phyloP scores from a whole-genome alignment of 2,797 vertebrate genomes.

The Pterois miles region DNA sequence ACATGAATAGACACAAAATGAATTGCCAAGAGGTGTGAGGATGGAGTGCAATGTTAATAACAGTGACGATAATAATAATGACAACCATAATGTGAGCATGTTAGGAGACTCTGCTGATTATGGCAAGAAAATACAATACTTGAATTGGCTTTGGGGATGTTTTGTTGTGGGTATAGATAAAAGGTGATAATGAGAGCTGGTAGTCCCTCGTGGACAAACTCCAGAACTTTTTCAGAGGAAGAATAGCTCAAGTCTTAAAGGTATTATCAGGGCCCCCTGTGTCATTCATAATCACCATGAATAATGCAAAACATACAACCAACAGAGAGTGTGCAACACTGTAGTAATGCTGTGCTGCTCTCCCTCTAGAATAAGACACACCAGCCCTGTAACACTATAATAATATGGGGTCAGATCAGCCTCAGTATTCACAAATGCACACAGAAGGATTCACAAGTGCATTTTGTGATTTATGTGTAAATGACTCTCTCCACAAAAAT shows the following conservation, averaged over 20 bases:
- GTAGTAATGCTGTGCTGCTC: neutral
- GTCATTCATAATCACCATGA: slow-evolving; percentile 33
- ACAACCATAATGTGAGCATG: neutral
- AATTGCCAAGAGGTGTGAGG: neutral
- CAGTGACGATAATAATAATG: neutral
- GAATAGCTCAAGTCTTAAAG: slow-evolving; percentile 5
- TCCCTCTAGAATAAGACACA: neutral
- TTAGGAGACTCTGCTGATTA: slow-evolving; percentile 11
- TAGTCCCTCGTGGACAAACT: slow-evolving; percentile 21
- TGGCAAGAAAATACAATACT: neutral
- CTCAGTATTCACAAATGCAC: too few relatives aligned
- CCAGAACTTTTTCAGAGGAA: slow-evolving; percentile 6
- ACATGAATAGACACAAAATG: neutral
- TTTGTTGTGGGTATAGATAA: neutral
- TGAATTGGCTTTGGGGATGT: neutral
- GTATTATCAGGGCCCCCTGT: slow-evolving; percentile 33
- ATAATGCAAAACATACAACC: slow-evolving; percentile 39
- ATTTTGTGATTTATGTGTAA: too few relatives aligned
- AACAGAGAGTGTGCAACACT: too few relatives aligned
- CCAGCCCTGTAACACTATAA: neutral
- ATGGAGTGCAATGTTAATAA: slow-evolving; percentile 4
- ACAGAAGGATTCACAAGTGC: too few relatives aligned
- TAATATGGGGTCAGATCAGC: too few relatives aligned
- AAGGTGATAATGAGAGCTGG: slow-evolving; percentile 14
- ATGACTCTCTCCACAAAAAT: too few relatives aligned